Evolutionary conservation across 2,113 vertebrate species (phyloP).

Genomic region (Telmatochromis brachygnathus): DNA sequence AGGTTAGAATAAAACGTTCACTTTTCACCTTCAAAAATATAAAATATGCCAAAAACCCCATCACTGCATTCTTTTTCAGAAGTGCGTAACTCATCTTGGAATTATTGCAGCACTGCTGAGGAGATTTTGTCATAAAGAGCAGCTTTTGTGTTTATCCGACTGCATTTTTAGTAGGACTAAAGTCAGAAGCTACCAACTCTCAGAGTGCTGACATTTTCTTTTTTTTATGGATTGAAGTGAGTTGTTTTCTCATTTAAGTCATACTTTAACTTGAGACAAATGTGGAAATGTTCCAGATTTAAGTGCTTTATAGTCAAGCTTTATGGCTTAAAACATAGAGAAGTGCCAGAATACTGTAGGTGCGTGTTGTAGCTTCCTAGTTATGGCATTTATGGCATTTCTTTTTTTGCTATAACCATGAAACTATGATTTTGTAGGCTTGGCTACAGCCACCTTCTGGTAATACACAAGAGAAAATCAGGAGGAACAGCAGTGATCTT

Average conservation of each 20-base stretch:
- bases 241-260: background rate
- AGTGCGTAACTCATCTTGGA: background rate
- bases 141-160: background rate
- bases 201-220: background rate
- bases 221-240: background rate
- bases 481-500: background rate
- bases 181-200: background rate
- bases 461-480: background rate
- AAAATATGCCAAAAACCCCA: background rate
- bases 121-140: background rate
- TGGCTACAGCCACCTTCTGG: background rate
- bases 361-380: background rate
- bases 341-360: background rate
- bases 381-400: background rate
- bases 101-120: background rate
- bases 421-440: background rate
- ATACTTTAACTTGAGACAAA: background rate
- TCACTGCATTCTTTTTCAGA: background rate
- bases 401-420: background rate
- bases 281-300: background rate
- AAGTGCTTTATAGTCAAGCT: background rate
- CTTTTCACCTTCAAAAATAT: background rate
- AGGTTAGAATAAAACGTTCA: background rate
- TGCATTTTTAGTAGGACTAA: background rate
- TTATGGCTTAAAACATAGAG: background rate